Evolutionary conservation across 2,797 vertebrate genomes (phyloP).

Genomic region (Odontamblyopus rebecca): DNA sequence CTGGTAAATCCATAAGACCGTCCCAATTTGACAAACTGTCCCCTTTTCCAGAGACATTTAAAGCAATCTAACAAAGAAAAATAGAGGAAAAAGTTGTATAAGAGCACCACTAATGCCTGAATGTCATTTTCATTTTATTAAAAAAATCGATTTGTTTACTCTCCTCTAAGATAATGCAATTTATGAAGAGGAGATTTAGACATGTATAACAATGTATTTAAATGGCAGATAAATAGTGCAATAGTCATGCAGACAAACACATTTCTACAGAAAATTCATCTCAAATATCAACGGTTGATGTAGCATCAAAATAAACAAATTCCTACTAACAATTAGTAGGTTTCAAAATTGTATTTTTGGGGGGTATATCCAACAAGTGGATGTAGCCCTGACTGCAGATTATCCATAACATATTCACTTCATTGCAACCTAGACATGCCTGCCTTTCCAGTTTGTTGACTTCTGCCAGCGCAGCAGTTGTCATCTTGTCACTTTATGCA

Average conservation of each 20-base stretch:
- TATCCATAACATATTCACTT: not conserved
- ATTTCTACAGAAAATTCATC: not conserved
- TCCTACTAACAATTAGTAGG: not conserved
- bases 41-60: conserved; percentile 96
- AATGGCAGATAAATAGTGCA: not conserved
- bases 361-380: conserved; percentile 16
- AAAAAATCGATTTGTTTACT: no score
- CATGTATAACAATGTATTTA: not conserved
- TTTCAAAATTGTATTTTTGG: not conserved
- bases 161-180: not conserved
- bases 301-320: not conserved
- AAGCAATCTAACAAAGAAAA: conserved; percentile 84
- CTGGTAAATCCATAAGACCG: conserved; percentile 89
- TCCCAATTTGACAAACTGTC: conserved; percentile 97
- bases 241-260: not conserved
- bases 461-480: not conserved
- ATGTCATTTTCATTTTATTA: not conserved
- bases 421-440: not conserved
- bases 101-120: not conserved
- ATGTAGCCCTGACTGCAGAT: conserved; percentile 16
- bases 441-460: conserved; percentile 33
- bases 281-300: not conserved
- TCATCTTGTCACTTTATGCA: no score
- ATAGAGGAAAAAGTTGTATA: not conserved
- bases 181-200: not conserved